Base-by-base conservation (phyloP, 2,888 invertebrate genomes). In the Rotaria macrura region DNA sequence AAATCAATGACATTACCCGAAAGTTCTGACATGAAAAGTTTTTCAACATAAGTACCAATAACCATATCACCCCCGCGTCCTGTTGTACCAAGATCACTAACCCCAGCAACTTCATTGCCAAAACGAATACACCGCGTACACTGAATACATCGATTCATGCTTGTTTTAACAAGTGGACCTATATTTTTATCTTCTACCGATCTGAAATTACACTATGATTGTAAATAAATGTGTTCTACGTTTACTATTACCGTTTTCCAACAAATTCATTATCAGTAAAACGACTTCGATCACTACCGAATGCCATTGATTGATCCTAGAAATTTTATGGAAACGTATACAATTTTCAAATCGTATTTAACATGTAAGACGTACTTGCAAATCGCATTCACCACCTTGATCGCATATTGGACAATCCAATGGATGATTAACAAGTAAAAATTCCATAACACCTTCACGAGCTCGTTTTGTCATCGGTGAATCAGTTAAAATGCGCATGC, bases 331-430 rank as follows among this genome's bases (percentile, higher is more conserved):
- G n/a, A 54, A 25, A 52, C 23, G 23, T 99, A 96, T 47, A 95
- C 47, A 92, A 43, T 52, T 23, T 65, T 54, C n/a, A n/a, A n/a
- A n/a, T 7, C 25, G 2, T 52, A 52, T 52, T 52, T 20, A 6
- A 52, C 20, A 23, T 52, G 23, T 12, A 29, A 10, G 29, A n/a
- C 20, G 25, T 43, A 79, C 79, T 43, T 91, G 92, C 54, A 93
- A 89, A 88, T 93, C 93, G 89, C 93, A 93, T 89, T 93, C 93
- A n/a, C 93, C 93, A 85, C 93, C 93, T 92, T 99, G 99, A 92
- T 99, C 99, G 92, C 99, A 99, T 91, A 99, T 99, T 57, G 99
- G 99, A 90, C 99, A 99, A 92, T 99, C 99, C 87, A 99, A 92
- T 0, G 99, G 99, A 92, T 99, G 99, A 90, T 99, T 99, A 87